These are phyloP conservation scores for Apeira syringaria DNA, from an alignment of 2,888 invertebrate genomes.

Conservation along the genomic window DNA sequence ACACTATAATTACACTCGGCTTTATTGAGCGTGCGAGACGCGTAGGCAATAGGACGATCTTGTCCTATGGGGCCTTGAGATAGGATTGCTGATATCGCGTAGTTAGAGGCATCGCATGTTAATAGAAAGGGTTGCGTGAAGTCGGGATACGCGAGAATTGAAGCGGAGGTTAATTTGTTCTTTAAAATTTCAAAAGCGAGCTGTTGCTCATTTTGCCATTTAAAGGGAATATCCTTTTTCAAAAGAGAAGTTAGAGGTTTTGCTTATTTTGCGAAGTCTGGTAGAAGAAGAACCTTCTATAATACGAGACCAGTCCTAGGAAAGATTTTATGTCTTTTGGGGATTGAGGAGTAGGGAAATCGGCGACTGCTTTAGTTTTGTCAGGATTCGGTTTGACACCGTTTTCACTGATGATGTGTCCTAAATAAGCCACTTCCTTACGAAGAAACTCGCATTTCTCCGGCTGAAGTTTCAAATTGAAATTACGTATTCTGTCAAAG, in stretches of 20 bases:
- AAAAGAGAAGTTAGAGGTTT: too few relatives aligned
- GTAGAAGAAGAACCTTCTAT: not conserved
- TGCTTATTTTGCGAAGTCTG: not conserved
- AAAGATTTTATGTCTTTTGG: too few relatives aligned
- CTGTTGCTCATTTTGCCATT: too few relatives aligned
- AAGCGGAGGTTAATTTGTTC: too few relatives aligned
- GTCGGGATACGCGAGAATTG: too few relatives aligned
- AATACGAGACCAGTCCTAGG: not conserved
- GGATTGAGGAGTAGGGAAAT: not conserved
- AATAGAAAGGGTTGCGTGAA: too few relatives aligned
- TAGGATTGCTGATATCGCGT: too few relatives aligned
- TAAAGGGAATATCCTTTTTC: too few relatives aligned
- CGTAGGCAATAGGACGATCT: not conserved
- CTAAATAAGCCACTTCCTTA: not conserved
- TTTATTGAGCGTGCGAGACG: too few relatives aligned
- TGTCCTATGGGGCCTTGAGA: not conserved
- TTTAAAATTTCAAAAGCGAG: too few relatives aligned
- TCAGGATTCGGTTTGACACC: not conserved
- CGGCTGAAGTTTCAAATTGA: not conserved
- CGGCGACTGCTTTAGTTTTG: not conserved
- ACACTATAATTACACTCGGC: too few relatives aligned
- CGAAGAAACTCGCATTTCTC: not conserved
- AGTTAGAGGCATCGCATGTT: too few relatives aligned
- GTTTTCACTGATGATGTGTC: not conserved
- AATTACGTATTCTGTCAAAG: not conserved